Base-by-base conservation (phyloP, 2,797 vertebrate genomes). In the Neomorphus geoffroyi region DNA sequence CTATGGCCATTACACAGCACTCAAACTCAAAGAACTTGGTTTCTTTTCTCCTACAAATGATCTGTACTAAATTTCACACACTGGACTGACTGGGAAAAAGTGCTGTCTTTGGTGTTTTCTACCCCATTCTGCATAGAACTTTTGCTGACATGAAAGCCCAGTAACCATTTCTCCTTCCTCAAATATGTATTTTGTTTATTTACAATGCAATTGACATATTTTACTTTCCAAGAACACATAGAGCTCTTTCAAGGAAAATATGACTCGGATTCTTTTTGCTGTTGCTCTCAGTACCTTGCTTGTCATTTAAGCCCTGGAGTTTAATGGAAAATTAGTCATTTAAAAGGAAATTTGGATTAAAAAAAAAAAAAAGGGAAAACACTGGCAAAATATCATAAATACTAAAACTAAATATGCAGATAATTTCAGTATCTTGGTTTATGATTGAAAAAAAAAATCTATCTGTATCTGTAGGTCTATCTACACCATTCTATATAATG, bases 161-260 rank as follows among this genome's bases (percentile, higher is more conserved):
- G 57, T 18, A 69, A n/a, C 35, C 61, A 65, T 19, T 95, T 91
- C 39, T 85, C 54, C 67, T 71, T 83, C 17, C 21, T 12, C 18
- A 88, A 80, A 87, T n/a, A 70, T 0, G 2, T 54, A 26, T 43
- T 92, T 81, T 92, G 91, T 83, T 93, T 92, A 80, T 28, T 72
- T 87, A 82, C 9, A 51, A 21, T 73, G n/a, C 71, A 79, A 94
- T 43, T 45, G 32, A 66, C 66, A 28, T 70, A 8, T 64, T 87
- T 90, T 69, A 89, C 33, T 93, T 94, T 80, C 43, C 46, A 85
- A 85, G 87, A 90, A 90, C 33, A 71, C 10, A 62, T 33, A 58
- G 79, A 90, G 22, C 15, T 90, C 35, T 90, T 88, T 79, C n/a
- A 91, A 85, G 21, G 51, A 87, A 92, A 95, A 80, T 58, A 84